phyloP scores from a whole-genome alignment of 2,113 vertebrate species.

The Galemys pyrenaicus region DNA sequence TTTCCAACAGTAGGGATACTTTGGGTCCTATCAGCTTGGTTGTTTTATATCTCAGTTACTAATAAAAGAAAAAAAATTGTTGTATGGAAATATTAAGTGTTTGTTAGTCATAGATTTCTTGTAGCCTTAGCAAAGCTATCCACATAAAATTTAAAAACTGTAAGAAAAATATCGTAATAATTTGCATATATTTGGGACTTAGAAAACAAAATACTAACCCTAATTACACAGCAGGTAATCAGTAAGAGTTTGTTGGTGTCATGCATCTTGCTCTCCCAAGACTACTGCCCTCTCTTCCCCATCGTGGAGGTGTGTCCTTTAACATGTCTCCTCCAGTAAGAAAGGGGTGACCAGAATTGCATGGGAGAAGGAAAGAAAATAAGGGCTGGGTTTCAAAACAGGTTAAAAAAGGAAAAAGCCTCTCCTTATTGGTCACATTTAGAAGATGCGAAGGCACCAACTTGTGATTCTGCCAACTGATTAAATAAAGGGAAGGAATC shows the following conservation, averaged over 20 bases:
- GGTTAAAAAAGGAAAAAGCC: background rate
- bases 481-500: background rate
- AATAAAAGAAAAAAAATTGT: constrained; percentile 78
- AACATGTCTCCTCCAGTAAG: background rate
- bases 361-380: background rate
- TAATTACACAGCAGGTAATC: background rate
- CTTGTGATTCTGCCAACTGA: background rate
- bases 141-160: constrained; percentile 41
- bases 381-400: background rate
- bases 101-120: constrained; percentile 58
- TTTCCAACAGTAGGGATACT: constrained; percentile 44
- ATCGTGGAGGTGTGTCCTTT: background rate
- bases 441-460: background rate
- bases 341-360: background rate
- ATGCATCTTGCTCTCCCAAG: background rate
- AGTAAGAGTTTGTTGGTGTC: background rate
- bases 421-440: background rate
- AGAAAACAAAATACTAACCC: constrained; percentile 19
- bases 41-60: constrained; percentile 65
- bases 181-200: constrained; percentile 31
- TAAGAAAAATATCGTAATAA: constrained; percentile 36
- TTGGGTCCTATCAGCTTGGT: constrained; percentile 40
- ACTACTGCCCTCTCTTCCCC: background rate
- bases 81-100: constrained; percentile 67
- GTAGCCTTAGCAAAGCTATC: constrained; percentile 44